phyloP scores from a whole-genome alignment of 1,140 invertebrate genomes.

The Eurosta solidaginis region DNA sequence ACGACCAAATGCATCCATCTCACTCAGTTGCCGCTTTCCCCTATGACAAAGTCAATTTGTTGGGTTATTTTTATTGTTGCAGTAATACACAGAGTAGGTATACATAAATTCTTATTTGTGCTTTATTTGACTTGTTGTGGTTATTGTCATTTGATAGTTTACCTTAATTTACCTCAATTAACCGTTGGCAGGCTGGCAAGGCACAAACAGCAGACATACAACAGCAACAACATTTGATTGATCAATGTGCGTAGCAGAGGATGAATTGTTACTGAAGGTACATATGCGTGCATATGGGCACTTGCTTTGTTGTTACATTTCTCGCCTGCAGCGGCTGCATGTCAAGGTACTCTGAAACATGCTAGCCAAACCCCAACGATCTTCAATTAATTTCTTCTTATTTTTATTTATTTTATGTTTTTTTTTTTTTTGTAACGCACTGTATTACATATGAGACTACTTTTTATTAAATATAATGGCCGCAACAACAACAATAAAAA shows the following conservation, averaged over 20 bases:
- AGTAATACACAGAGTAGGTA: background rate
- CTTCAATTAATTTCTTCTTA: background rate
- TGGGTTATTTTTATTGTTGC: background rate
- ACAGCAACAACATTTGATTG: background rate
- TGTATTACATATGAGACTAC: background rate
- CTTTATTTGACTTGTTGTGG: background rate
- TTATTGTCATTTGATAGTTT: conserved; percentile 48
- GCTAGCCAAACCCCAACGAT: background rate
- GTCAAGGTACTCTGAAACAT: background rate
- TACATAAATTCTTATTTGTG: background rate
- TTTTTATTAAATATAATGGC: background rate
- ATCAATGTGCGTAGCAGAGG: background rate
- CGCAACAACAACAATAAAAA: background rate
- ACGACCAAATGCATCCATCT: background rate
- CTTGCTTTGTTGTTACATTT: background rate
- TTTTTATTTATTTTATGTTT: no score
- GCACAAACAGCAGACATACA: no score
- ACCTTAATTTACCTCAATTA: conserved; percentile 62
- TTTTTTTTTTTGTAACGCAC: background rate
- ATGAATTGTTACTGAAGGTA: background rate
- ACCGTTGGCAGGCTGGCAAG: conserved; percentile 45
- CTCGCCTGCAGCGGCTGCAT: background rate
- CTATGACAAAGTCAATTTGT: background rate
- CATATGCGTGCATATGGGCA: background rate
- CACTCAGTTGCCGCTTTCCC: background rate